Evolutionary conservation across 2,888 invertebrate genomes (phyloP), one percentile per base, ranked within the genome.

Genomic region (Amiota mariae): DNA sequence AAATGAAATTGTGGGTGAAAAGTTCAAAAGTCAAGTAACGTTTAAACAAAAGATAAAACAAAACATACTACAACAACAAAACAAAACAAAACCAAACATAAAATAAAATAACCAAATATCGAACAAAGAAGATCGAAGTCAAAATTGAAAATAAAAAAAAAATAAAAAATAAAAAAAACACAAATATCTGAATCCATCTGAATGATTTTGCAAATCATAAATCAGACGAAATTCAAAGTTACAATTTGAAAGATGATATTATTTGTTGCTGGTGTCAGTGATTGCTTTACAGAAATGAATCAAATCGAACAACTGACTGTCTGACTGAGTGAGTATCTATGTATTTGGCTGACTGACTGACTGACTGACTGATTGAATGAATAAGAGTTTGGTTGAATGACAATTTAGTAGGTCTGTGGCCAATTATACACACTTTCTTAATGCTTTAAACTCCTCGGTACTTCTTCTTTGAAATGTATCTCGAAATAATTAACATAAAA

Each of bases 1-100:
- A 81, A 81, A 79, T 80, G 77, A 81, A 82, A 85, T 85, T 84
- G 84, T 87, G 86, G 88, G 88, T 82, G 87, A 87, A 88, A 87
- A 86, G 86, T 86, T 86, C 87, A 88, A 84, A 86, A 80, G 87
- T 81, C 84, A 84, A 75, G 73, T 71, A 78, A 79, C 79, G 80
- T 76, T 80, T 74, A 79, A 36, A 85, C 85, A 87, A 85, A 81
- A 81, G 84, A 47, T 13, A 18, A 64, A 64, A 63, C 75, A 56
- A 72, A 71, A 49, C 86, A 87, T 86, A 82, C 84, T 13, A 47
- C 18, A 63, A 12, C 24, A 63, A 63, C 36, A 24, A 10, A 15
- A 59, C 66, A 48, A 67, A 66, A 82, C 79, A 67, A 51, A 73
- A 66, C 70, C 47, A 70, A 72, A 59, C 57, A 61, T 13, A 20